Evolutionary conservation across 2,888 invertebrate species (phyloP).

Genomic region (Drosophila niveifrons): DNA sequence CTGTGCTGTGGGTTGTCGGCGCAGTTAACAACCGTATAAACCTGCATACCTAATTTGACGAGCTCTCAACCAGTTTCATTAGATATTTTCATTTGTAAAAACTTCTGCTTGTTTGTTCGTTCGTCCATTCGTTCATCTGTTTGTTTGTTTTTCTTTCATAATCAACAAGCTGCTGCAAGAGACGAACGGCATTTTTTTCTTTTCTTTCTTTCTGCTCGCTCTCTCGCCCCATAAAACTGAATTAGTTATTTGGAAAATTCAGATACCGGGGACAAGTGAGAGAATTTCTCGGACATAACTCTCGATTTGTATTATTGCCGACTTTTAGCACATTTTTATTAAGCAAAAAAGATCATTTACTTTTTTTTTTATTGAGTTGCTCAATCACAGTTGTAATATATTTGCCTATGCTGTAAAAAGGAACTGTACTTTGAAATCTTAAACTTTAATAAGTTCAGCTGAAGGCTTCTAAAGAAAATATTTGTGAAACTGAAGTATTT

Average conservation of each 20-base stretch:
- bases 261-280: not conserved
- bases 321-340: no score
- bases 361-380: no score
- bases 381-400: no score
- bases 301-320: not conserved
- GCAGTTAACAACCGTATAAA: conserved; percentile 43
- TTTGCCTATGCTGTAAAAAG: no score
- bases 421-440: no score
- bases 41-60: conserved; percentile 37
- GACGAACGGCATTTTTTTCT: not conserved
- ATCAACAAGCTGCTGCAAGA: conserved; percentile 8
- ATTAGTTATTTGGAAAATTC: not conserved
- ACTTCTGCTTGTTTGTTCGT: conserved; percentile 2
- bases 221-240: not conserved
- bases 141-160: conserved; percentile 8
- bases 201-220: no score
- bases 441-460: no score
- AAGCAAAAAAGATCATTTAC: no score
- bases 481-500: no score
- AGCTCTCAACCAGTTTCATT: conserved; percentile 37
- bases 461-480: no score
- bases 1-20: not conserved
- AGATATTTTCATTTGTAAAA: conserved; percentile 12
- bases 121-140: not conserved
- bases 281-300: not conserved